These are phyloP conservation scores for Lepus oiostolus DNA, from an alignment of 2,797 vertebrate genomes.

Conservation along the genomic window DNA sequence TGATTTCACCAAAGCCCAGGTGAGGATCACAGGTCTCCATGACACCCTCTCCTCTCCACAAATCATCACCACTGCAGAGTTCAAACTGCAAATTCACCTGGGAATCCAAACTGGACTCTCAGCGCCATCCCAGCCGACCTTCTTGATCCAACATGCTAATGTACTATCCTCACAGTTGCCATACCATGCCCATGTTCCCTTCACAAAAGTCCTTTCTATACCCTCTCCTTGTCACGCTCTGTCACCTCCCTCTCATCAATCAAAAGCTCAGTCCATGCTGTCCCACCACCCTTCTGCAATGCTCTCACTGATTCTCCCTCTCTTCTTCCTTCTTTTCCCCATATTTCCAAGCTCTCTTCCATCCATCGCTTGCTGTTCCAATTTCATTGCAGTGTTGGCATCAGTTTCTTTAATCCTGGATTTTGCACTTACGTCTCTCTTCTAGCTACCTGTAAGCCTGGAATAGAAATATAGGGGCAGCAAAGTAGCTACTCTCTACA, in stretches of 20 bases:
- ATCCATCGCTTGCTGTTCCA: background rate
- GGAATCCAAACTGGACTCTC: background rate
- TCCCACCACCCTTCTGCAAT: background rate
- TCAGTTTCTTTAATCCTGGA: background rate
- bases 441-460: background rate
- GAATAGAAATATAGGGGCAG: no score
- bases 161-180: background rate
- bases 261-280: background rate
- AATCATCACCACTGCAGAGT: background rate
- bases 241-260: background rate
- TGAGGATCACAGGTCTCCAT: background rate
- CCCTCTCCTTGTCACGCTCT: background rate
- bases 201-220: background rate
- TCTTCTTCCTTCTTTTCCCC: background rate
- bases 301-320: background rate
- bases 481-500: background rate
- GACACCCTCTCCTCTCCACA: background rate
- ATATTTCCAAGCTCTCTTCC: background rate
- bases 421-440: background rate
- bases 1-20: background rate
- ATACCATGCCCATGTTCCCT: background rate
- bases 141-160: background rate
- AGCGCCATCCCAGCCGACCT: background rate
- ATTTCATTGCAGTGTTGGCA: background rate
- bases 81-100: background rate